A percentile compares a stretch with the other conserved stretches of the same genome.
Evolutionary conservation across 2,797 vertebrate genomes (phyloP).

Genomic region (Otolemur crassicaudatus): DNA sequence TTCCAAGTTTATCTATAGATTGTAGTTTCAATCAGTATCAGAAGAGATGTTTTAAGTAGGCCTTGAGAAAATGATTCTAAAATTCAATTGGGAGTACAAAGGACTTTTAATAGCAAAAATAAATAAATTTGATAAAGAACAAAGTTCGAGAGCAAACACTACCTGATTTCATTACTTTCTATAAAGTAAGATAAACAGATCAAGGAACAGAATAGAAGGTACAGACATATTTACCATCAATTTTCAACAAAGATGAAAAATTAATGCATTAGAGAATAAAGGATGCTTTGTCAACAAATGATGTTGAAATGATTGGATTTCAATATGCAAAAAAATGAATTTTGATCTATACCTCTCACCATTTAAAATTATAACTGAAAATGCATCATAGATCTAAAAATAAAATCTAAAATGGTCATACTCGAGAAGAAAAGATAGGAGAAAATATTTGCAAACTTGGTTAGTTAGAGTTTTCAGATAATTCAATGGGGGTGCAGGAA

Average conservation of each 20-base stretch:
- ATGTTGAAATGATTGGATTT: background rate
- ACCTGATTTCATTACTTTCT: background rate
- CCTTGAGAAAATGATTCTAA: background rate
- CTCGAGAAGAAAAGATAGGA: background rate
- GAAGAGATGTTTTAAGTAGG: background rate
- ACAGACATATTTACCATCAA: background rate
- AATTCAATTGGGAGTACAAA: background rate
- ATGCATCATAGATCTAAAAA: background rate
- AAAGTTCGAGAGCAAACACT: background rate
- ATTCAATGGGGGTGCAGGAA: no score
- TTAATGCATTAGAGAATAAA: background rate
- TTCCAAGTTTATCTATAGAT: background rate
- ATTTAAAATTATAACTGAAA: background rate
- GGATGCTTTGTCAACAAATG: background rate
- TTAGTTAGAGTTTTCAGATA: background rate
- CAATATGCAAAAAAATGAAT: background rate
- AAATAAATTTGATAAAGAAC: background rate
- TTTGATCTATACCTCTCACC: background rate
- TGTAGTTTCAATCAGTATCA: background rate
- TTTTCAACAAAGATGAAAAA: background rate
- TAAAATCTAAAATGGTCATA: background rate
- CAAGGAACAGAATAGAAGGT: background rate
- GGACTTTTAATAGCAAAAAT: background rate
- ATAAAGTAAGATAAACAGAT: background rate
- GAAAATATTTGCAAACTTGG: background rate